Conservation (phyloP, 2,888 invertebrate species). For the Hirtodrosophila cameraria region DNA sequence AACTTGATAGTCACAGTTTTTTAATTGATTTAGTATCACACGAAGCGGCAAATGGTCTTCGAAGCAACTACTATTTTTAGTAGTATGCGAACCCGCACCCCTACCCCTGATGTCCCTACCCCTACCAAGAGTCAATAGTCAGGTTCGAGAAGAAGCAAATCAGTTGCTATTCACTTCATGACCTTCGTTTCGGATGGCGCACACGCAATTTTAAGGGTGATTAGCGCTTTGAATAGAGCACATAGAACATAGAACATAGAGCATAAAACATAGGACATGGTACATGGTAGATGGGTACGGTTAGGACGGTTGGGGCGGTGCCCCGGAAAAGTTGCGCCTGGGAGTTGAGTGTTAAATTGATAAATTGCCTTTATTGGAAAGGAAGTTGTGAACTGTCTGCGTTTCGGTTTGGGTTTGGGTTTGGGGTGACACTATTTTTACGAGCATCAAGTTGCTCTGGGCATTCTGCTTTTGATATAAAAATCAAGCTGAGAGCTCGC, state of each 20-base stretch:
- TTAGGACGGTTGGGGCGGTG: background rate
- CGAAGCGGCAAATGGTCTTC: constrained; percentile 12
- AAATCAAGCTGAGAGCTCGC: constrained; percentile 17
- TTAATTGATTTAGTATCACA: constrained; percentile 63
- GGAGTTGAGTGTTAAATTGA: constrained; percentile 74
- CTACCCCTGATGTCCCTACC: background rate
- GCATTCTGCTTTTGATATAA: constrained; percentile 25
- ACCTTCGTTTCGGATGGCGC: constrained; percentile 65
- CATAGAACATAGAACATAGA: no score
- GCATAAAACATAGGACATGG: no score
- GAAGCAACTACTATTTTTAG: constrained; percentile 29
- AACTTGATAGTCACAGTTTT: constrained; percentile 36
- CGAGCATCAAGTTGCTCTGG: constrained; percentile 50
- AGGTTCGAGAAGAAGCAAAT: constrained; percentile 15
- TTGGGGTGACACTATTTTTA: constrained; percentile 49
- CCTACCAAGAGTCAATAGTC: background rate
- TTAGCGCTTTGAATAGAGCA: constrained; percentile 58
- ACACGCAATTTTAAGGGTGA: constrained; percentile 76
- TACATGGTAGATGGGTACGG: constrained; percentile 4
- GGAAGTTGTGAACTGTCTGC: constrained; percentile 65
- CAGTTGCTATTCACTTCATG: constrained; percentile 45
- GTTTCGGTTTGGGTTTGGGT: constrained; percentile 22
- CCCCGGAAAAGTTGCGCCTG: constrained; percentile 16
- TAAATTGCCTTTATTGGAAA: constrained; percentile 76
- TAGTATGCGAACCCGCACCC: background rate